Evolutionary conservation across 2,888 invertebrate species (phyloP), one percentile per base, ranked within the genome.

Genomic region (Dasysyrphus albostriatus): DNA sequence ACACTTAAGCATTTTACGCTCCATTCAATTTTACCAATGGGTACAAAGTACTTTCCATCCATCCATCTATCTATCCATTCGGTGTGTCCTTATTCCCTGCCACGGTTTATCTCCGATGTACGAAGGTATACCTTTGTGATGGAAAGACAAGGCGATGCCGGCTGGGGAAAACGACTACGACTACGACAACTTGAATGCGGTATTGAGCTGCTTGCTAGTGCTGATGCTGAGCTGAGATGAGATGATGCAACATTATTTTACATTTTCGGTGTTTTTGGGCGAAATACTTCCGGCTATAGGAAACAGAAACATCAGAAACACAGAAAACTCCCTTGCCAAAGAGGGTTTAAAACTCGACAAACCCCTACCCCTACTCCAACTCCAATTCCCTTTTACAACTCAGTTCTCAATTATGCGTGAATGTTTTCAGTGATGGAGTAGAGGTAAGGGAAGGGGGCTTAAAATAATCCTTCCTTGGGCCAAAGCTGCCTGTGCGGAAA

Each of bases 1-100:
- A 82, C 85, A 87, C 85, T 87, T 82, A 78, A 87, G 82, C 78
- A 87, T 87, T 87, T 87, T 82, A 87, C 85, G 85, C 85, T 87
- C 82, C 85, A 87, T 87, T 87, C 85, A 87, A 82, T 82, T 82
- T 73, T 74, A 78, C 82, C 78, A 82, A 81, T 87, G 77, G 82
- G 61, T 79, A 65, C 73, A 78, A 79, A 73, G 73, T 78, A 70
- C 85, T 76, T 78, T 54, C 39, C 70, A 76, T 80, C 42, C 42
- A 37, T 24, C 37, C 44, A 37, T 16, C 61, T 49, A 37, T 42
- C 42, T 42, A 65, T 47, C 65, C 49, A 16, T 49, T 49, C 34
- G 12, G 39, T 65, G 34, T 16, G 16, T 49, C 29, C 44, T 47
- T 47, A 47, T 47, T 47, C 65, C 32, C 32, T 42, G 29, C 5